Conservation (phyloP, 2,113 vertebrate genomes). For the Entelurus aequoreus region DNA sequence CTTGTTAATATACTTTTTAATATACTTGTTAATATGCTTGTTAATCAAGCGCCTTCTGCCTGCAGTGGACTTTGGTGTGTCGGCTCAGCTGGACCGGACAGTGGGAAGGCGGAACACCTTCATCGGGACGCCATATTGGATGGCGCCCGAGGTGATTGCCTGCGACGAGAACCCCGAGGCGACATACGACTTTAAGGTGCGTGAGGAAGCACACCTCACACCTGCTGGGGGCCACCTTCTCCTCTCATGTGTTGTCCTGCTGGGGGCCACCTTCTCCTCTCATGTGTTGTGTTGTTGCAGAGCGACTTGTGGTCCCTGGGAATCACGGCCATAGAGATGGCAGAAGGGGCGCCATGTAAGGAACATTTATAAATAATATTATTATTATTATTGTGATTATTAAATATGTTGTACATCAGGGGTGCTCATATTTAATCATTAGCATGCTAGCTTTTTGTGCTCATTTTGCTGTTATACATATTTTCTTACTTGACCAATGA, state of each 20-base stretch:
- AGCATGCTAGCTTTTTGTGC: no score
- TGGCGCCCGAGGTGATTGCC: conserved; percentile 89
- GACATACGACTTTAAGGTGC: conserved; percentile 86
- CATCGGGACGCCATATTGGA: conserved; percentile 92
- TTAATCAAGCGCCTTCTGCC: background rate
- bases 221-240: conserved; percentile 15
- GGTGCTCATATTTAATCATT: no score
- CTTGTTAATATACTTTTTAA: no score
- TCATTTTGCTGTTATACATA: no score
- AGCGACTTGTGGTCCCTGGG: conserved; percentile 76
- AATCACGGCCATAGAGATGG: conserved; percentile 75
- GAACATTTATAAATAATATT: conserved; percentile 1
- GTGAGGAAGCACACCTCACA: conserved; percentile 2
- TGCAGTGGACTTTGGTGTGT: conserved; percentile 89
- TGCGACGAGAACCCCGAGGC: conserved; percentile 84
- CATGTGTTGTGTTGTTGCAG: conserved; percentile 43
- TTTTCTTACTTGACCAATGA: no score
- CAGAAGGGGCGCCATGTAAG: conserved; percentile 74
- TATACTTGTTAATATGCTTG: no score
- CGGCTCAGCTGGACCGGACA: conserved; percentile 83
- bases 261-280: conserved; percentile 2
- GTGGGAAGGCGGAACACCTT: conserved; percentile 85
- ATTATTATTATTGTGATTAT: no score
- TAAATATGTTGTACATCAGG: no score
- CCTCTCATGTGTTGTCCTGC: conserved; percentile 12